Evolutionary conservation across 2,797 vertebrate species (phyloP), one percentile per base, ranked within the genome.

Genomic region (Prionace glauca): DNA sequence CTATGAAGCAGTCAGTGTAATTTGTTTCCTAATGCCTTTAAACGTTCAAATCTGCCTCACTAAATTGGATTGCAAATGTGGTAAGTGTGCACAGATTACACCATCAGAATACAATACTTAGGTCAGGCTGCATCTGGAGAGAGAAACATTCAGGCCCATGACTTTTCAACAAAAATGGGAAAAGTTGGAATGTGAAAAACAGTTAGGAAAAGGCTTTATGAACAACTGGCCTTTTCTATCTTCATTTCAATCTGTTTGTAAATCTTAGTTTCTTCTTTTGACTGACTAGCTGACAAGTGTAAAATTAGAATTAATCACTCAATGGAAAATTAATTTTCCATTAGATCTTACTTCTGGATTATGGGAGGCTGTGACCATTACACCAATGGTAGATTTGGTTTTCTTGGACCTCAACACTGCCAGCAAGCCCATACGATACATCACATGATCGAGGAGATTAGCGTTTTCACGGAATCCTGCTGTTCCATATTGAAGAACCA

Each of bases 361-460:
- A 96, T 99, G 99, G 0, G 99, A 99, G 0, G 99, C 99, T 0
- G 99, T 99, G n/a, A 99, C 99, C 99, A 99, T 98, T 96, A 99
- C 96, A 16, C 99, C 99, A 1, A 99, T 98, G 26, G 98, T 98
- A 20, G 98, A 97, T 86, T 97, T 96, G 0, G 98, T 97, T 24
- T 98, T 98, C 96, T 97, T 98, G 96, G 99, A 99, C 95, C 99
- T 97, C 79, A 99, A 96, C 0, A 97, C 96, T 0, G 99, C 99
- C 96, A 99, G 97, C 56, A 99, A 96, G 36, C 99, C 99, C 98
- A 99, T 99, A 92, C 99, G 98, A 97, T 98, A 99, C 99, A 99
- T 98, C 96, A 99, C 91, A 24, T 99, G 99, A 95, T 99, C 98
- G 9, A 99, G 98, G 32, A 97, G 96, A 29, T 97, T 97, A 0